Conservation (phyloP, 2,113 vertebrate species). For the Galeopterus variegatus region DNA sequence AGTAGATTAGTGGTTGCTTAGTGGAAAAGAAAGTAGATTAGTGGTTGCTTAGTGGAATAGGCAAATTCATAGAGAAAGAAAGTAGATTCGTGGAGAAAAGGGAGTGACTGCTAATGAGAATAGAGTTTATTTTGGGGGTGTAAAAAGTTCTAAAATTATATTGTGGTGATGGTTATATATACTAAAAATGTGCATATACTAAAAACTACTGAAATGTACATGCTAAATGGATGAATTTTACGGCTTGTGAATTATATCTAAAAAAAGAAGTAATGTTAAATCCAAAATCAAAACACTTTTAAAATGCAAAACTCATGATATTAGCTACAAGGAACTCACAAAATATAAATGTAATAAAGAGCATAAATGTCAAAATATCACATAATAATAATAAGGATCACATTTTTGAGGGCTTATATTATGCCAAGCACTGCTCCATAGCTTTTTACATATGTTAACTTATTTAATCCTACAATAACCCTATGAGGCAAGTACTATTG, state of each 20-base stretch:
- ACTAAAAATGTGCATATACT: not conserved
- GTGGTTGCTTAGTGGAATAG: not conserved
- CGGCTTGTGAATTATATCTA: not conserved
- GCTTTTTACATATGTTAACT: not conserved
- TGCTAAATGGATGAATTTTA: not conserved
- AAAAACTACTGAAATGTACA: not conserved
- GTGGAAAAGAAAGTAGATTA: not conserved
- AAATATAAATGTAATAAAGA: not conserved
- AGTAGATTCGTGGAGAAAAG: not conserved
- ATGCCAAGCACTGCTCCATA: not conserved
- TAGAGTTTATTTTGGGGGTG: not conserved
- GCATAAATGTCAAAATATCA: not conserved
- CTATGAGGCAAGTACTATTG: not conserved
- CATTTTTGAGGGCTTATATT: not conserved
- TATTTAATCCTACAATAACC: not conserved
- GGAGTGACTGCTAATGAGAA: not conserved
- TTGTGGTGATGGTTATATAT: not conserved
- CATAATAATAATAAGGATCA: not conserved
- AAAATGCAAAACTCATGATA: slow-evolving; percentile 1
- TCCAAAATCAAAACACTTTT: not conserved
- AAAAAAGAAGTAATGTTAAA: not conserved
- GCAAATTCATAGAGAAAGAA: not conserved
- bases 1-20: not conserved
- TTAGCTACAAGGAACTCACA: not conserved
- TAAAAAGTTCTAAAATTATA: slow-evolving; percentile 14